Conservation (phyloP, 2,888 invertebrate species). For the Microctonus aethiopoides region DNA sequence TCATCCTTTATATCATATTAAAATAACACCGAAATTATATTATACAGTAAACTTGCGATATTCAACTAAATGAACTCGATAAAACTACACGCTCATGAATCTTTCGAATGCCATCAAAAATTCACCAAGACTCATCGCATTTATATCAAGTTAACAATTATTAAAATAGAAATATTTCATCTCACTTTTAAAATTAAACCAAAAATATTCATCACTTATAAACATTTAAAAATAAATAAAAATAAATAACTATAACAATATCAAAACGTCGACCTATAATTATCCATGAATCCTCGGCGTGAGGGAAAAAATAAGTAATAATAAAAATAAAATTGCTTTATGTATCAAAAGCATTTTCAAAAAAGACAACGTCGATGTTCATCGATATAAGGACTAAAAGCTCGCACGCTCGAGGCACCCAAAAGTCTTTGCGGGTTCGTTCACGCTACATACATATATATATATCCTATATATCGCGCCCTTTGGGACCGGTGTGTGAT, state of each 20-base stretch:
- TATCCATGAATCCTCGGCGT: too few species aligned
- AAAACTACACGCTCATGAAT: conserved; percentile 8
- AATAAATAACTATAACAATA: too few species aligned
- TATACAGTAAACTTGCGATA: neutral
- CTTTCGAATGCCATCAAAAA: conserved; percentile 25
- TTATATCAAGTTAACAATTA: neutral
- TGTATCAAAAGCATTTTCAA: neutral
- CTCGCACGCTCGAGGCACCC: conserved; percentile 28
- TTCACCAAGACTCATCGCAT: conserved; percentile 18
- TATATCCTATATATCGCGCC: conserved; percentile 40
- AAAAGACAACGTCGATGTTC: neutral
- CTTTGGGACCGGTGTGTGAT: conserved; percentile 35
- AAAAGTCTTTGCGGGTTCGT: conserved; percentile 47
- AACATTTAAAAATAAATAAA: too few species aligned
- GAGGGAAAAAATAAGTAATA: neutral
- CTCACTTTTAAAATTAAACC: too few species aligned
- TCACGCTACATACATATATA: conserved; percentile 28
- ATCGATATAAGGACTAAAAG: conserved; percentile 20
- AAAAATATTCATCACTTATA: too few species aligned
- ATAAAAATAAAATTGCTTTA: neutral
- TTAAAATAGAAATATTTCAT: too few species aligned
- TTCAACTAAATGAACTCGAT: neutral
- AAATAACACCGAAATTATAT: too few species aligned
- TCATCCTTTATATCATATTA: too few species aligned
- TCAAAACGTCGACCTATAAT: too few species aligned